phyloP scores from a whole-genome alignment of 2,113 vertebrate species.

The Dicentrarchus labrax region DNA sequence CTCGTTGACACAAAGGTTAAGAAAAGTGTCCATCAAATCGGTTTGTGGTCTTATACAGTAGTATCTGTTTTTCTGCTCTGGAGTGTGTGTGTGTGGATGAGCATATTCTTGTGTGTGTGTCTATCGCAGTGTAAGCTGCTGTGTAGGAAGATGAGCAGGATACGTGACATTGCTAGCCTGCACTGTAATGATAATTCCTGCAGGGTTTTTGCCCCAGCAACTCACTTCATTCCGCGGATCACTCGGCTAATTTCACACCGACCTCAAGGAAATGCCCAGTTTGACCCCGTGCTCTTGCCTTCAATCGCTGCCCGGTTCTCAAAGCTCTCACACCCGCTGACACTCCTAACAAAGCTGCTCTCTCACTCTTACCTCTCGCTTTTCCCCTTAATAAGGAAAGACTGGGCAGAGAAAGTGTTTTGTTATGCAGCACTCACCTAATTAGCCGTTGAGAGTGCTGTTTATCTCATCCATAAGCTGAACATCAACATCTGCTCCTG shows the following conservation, averaged over 20 bases:
- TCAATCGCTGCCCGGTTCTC: constrained; percentile 20
- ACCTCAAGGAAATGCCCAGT: constrained; percentile 44
- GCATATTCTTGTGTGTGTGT: background rate
- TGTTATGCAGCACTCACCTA: constrained; percentile 31
- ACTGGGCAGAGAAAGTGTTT: constrained; percentile 11
- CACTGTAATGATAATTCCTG: constrained; percentile 44
- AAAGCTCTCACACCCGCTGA: background rate
- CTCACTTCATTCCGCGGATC: constrained; percentile 40
- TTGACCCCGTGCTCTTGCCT: constrained; percentile 16
- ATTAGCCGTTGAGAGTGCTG: constrained; percentile 45
- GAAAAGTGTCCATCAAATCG: constrained; percentile 8
- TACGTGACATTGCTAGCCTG: background rate
- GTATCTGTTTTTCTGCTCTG: background rate
- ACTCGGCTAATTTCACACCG: constrained; percentile 62
- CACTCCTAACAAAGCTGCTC: background rate
- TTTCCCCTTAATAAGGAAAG: constrained; percentile 9
- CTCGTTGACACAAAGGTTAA: constrained; percentile 23
- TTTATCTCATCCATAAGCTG: constrained; percentile 40
- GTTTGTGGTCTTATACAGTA: background rate
- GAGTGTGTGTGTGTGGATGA: constrained; percentile 2
- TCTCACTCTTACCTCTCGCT: background rate
- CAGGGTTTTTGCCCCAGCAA: constrained; percentile 19
- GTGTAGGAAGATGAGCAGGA: constrained; percentile 1
- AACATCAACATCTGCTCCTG: constrained; percentile 39
- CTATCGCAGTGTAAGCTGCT: too few species aligned